phyloP scores from a whole-genome alignment of 2,888 invertebrate genomes.

The Eurois occulta region DNA sequence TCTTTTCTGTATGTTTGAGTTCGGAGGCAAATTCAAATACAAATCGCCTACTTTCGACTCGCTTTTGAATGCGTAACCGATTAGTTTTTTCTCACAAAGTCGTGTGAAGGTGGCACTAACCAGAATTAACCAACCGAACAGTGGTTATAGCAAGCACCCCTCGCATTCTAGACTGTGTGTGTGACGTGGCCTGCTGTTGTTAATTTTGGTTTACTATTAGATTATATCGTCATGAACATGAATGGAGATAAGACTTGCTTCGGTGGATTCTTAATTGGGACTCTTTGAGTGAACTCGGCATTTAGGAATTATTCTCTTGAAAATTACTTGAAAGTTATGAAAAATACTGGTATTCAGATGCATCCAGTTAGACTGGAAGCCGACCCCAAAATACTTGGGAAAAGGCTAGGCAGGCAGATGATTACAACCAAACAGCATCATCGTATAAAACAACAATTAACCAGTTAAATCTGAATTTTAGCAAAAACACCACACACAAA shows the following conservation, averaged over 20 bases:
- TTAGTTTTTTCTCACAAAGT: conserved; percentile 61
- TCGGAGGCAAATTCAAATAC: not conserved
- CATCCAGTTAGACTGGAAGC: too few relatives aligned
- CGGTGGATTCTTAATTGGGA: not conserved
- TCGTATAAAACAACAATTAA: not conserved
- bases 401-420: too few relatives aligned
- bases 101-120: conserved; percentile 60
- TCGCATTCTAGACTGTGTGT: conserved; percentile 19
- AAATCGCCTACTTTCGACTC: not conserved
- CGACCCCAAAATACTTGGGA: too few relatives aligned
- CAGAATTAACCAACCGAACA: conserved; percentile 61
- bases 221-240: not conserved
- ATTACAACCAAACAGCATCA: not conserved
- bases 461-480: not conserved
- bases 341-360: too few relatives aligned
- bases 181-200: conserved; percentile 12
- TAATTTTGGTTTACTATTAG: conserved; percentile 16
- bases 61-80: conserved; percentile 33
- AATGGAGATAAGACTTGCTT: not conserved
- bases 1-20: not conserved
- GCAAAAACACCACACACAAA: not conserved
- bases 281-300: not conserved
- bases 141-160: conserved; percentile 55
- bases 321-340: not conserved
- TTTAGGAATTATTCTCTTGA: not conserved